A percentile compares a stretch with the other conserved stretches of the same genome.
These are phyloP conservation scores for Myotis planiceps DNA, from an alignment of 2,797 vertebrate species.

Conservation along the genomic window DNA sequence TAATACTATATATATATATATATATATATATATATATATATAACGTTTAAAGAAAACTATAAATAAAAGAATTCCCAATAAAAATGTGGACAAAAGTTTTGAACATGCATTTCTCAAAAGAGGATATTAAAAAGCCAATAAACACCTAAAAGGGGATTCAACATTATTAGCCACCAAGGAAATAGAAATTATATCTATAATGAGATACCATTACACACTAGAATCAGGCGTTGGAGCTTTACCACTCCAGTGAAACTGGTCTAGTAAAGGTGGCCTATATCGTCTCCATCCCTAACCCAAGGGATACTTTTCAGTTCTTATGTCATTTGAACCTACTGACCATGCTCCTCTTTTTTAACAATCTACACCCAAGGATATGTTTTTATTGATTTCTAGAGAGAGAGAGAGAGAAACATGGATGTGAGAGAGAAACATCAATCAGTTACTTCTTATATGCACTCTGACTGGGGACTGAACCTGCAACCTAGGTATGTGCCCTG, in stretches of 20 bases:
- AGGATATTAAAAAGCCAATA: background rate
- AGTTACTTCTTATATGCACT: background rate
- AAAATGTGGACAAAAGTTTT: background rate
- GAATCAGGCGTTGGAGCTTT: background rate
- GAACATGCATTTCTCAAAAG: background rate
- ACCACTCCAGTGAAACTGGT: background rate
- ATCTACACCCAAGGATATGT: background rate
- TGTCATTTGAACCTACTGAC: background rate
- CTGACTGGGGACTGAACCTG: background rate
- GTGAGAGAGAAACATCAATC: background rate
- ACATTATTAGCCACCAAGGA: background rate
- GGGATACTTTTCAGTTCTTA: background rate
- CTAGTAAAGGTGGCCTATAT: background rate
- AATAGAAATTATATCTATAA: background rate
- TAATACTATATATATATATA: background rate
- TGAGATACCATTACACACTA: background rate
- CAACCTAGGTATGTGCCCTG: background rate
- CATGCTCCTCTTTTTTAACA: background rate
- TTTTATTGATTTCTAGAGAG: background rate
- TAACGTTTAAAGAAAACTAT: conserved; percentile 10
- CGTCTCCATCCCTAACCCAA: background rate
- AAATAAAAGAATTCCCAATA: background rate
- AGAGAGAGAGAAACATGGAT: background rate
- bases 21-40: background rate
- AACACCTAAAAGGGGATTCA: background rate